Percentiles rank a stretch among this genome's conserved stretches.
Conservation (phyloP, 1,140 invertebrate species). For the Caligus rogercresseyi region DNA sequence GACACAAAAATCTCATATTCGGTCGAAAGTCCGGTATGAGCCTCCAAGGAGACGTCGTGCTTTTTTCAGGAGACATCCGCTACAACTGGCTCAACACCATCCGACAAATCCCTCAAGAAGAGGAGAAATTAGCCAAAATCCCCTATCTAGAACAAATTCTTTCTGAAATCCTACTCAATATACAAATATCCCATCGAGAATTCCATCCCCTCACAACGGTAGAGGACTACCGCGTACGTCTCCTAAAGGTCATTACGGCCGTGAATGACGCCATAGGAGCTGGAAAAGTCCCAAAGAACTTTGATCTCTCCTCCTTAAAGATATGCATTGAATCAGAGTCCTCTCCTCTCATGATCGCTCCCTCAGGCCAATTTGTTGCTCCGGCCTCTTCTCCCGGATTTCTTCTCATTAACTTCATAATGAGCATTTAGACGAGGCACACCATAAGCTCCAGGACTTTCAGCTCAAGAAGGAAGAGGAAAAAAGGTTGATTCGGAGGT, state of each 20-base stretch:
- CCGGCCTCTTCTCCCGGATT: slow-evolving; percentile 67
- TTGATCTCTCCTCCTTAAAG: slow-evolving; percentile 1
- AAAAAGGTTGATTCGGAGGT: slow-evolving; percentile 43
- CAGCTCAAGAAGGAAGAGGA: slow-evolving; percentile 59
- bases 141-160: slow-evolving; percentile 62
- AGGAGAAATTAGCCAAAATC: slow-evolving; percentile 47
- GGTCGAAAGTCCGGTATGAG: slow-evolving; percentile 68
- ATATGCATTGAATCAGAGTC: slow-evolving; percentile 46
- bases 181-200: slow-evolving; percentile 24
- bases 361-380: slow-evolving; percentile 73
- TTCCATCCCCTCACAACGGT: slow-evolving; percentile 21
- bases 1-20: slow-evolving; percentile 53
- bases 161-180: slow-evolving; percentile 32
- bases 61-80: slow-evolving; percentile 70
- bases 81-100: slow-evolving; percentile 75
- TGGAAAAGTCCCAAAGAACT: background rate
- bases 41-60: slow-evolving; percentile 62
- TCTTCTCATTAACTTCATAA: slow-evolving; percentile 61
- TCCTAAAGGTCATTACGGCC: background rate
- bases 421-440: slow-evolving; percentile 50
- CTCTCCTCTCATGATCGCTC: slow-evolving; percentile 70
- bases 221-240: background rate
- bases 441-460: slow-evolving; percentile 46
- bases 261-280: slow-evolving; percentile 7
- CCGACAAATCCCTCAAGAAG: slow-evolving; percentile 55